Evolutionary conservation across 2,888 invertebrate species (phyloP).

Genomic region (Galeopsomyia nigrocyanea): DNA sequence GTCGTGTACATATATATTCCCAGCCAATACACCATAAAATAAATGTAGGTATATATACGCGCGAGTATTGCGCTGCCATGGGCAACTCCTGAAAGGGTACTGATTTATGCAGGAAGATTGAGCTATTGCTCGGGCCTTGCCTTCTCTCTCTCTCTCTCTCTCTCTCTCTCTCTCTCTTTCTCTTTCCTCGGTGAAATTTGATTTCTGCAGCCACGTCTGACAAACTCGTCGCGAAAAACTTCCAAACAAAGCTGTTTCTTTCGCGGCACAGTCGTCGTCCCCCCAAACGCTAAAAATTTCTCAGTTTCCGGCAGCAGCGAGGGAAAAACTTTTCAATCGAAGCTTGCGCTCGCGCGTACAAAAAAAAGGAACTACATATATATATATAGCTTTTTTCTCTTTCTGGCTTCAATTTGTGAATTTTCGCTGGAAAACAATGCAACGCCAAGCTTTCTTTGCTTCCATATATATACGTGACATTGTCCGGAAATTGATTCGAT

Average conservation of each 20-base stretch:
- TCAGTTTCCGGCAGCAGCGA: constrained; percentile 16
- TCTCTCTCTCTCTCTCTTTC: not conserved
- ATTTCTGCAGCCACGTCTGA: constrained; percentile 34
- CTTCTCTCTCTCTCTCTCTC: constrained; percentile 28
- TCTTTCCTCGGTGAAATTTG: constrained; percentile 43
- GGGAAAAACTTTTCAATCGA: constrained; percentile 48
- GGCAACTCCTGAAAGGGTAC: constrained; percentile 37
- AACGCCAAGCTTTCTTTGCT: constrained; percentile 7
- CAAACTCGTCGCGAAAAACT: constrained; percentile 44
- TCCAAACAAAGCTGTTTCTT: constrained; percentile 31
- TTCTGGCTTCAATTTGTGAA: constrained; percentile 40
- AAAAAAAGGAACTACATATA: constrained; percentile 26
- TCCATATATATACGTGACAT: not conserved
- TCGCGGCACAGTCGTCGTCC: not conserved
- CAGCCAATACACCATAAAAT: constrained; percentile 29
- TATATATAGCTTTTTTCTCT: too few species aligned
- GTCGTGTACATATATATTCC: not conserved
- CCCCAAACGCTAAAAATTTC: constrained; percentile 38
- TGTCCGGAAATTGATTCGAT: constrained; percentile 41
- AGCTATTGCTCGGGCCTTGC: constrained; percentile 41
- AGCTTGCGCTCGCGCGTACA: constrained; percentile 27
- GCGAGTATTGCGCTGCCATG: not conserved
- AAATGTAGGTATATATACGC: constrained; percentile 28
- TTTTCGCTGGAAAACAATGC: constrained; percentile 45
- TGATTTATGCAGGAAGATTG: constrained; percentile 43